Base-by-base conservation (phyloP, 1,140 invertebrate genomes). In the Plodia interpunctella region DNA sequence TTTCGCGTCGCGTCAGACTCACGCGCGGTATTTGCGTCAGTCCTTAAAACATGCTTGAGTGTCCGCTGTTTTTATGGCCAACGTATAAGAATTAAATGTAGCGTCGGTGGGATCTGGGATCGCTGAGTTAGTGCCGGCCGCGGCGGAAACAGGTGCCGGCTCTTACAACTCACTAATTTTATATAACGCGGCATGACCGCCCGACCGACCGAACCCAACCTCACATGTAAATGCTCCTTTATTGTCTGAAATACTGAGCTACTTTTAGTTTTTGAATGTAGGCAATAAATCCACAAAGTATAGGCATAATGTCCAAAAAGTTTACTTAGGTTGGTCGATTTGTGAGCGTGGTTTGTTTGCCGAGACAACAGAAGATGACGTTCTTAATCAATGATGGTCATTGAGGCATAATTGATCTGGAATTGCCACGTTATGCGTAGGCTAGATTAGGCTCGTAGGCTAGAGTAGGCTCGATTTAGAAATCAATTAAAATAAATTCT, bases 141-240 rank as follows among this genome's bases (percentile, higher is more conserved):
- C 73, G 65, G 72, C 83, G 78, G 80, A 79, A 76, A 73, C 78
- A 80, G 76, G 80, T 83, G 79, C 70, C 63, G 72, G 64, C 68
- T 74, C 74, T 74, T 70, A 73, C 74, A 69, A 76, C 69, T 76
- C 74, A 80, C 76, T 86, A 81, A 81, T 86, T 87, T 80, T 77
- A 77, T 62, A 62, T 57, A 62, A 60, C 19, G 49, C 17, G 17
- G 49, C 19, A 51, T 20, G 49, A 51, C 57, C 56, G 25, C 2
- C 21, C 21, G 21, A 25, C 25, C 57, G 18, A 53, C 54, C 54
- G 32, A 35, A 35, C 32, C 38, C 38, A 10, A 53, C 51, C 21
- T 20, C 49, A 20, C 51, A 53, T 53, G 51, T 53, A 53, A 53
- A 53, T 53, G 51, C 13, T 15, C 19, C 21, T 53, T 25, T 20